These are phyloP conservation scores for Lasioglossum vierecki DNA, from an alignment of 2,888 invertebrate genomes.

Conservation along the genomic window DNA sequence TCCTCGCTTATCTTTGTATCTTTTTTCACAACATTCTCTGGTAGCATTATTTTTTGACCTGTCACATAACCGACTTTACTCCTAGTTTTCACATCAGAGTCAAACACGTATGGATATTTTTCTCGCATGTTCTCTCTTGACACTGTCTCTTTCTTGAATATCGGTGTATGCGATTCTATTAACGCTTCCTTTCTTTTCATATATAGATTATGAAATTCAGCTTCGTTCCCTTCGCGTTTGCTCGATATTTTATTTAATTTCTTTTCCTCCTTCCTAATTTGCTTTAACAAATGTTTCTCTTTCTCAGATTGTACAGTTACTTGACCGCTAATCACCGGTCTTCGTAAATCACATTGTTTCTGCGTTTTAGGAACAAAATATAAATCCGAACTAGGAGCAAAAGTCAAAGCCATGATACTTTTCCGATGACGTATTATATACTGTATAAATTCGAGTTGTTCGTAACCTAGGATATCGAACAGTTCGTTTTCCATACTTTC, in stretches of 20 bases:
- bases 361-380: constrained; percentile 68
- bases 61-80: constrained; percentile 90
- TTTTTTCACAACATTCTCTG: constrained; percentile 90
- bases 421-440: constrained; percentile 78
- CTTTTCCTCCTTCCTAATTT: constrained; percentile 93
- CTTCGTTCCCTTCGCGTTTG: constrained; percentile 84
- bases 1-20: constrained; percentile 93
- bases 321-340: constrained; percentile 89
- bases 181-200: constrained; percentile 84
- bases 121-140: constrained; percentile 82
- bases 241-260: constrained; percentile 86
- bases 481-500: constrained; percentile 91
- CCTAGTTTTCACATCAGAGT: constrained; percentile 90
- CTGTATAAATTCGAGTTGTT: constrained; percentile 84
- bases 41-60: constrained; percentile 91
- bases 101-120: constrained; percentile 94
- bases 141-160: constrained; percentile 83
- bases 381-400: constrained; percentile 47
- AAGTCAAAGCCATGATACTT: constrained; percentile 68
- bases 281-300: constrained; percentile 91
- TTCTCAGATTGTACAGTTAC: constrained; percentile 93
- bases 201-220: constrained; percentile 85
- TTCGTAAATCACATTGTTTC: constrained; percentile 40
- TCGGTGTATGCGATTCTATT: constrained; percentile 85
- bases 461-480: constrained; percentile 95